These are phyloP conservation scores for Camptogramma bilineatum DNA, from an alignment of 2,888 invertebrate genomes.

Conservation along the genomic window DNA sequence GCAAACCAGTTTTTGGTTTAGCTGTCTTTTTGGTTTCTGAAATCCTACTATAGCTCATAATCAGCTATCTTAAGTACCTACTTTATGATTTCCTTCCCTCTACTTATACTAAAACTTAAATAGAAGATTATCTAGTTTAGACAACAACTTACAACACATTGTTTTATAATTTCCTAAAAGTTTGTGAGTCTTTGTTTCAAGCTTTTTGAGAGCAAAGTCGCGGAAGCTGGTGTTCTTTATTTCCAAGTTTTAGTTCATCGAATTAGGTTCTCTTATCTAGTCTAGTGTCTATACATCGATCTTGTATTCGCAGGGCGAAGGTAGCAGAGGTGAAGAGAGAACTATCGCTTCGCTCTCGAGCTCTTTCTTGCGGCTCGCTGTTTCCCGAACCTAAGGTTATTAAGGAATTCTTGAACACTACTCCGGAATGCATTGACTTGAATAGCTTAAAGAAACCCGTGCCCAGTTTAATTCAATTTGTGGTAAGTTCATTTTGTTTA, in stretches of 20 bases:
- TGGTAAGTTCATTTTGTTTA: slow-evolving; percentile 77
- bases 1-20: no score
- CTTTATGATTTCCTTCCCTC: no score
- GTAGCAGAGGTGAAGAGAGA: slow-evolving; percentile 88
- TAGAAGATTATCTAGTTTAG: no score
- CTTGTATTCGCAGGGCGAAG: slow-evolving; percentile 82
- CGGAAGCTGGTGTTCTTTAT: background rate
- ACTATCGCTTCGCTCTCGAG: slow-evolving; percentile 88
- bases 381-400: slow-evolving; percentile 92
- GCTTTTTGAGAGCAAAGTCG: no score
- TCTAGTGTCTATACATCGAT: background rate
- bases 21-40: no score
- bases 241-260: no score
- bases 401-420: slow-evolving; percentile 88
- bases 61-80: no score
- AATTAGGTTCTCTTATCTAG: no score
- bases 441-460: slow-evolving; percentile 85
- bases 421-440: slow-evolving; percentile 81
- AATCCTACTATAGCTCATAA: no score
- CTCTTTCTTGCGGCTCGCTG: slow-evolving; percentile 82
- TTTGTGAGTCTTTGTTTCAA: background rate
- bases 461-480: slow-evolving; percentile 89
- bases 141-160: no score
- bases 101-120: no score
- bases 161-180: no score